Percentiles rank a stretch among this genome's conserved stretches.
These are phyloP conservation scores for Hippocampus zosterae DNA, from an alignment of 2,113 vertebrate species.

Conservation along the genomic window DNA sequence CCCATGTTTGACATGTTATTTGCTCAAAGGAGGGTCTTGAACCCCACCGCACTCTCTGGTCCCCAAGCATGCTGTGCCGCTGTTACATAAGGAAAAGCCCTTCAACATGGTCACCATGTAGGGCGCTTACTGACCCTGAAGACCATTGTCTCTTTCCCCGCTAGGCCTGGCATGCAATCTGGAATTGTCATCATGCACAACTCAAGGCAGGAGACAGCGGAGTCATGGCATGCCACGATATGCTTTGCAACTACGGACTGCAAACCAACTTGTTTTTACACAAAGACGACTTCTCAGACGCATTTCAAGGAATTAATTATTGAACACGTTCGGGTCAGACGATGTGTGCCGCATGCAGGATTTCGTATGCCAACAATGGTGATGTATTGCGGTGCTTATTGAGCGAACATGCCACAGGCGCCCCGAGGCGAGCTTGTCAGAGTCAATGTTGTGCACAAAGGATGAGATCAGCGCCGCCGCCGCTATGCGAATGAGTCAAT, in stretches of 20 bases:
- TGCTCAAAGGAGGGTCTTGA: background rate
- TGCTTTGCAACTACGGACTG: background rate
- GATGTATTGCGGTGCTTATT: constrained; percentile 14
- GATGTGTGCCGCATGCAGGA: background rate
- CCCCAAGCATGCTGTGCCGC: background rate
- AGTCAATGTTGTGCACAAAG: constrained; percentile 15
- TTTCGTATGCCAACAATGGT: constrained; percentile 15
- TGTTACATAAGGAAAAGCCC: constrained; percentile 44
- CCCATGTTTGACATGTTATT: background rate
- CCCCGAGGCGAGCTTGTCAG: constrained; percentile 33
- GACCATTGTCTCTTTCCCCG: constrained; percentile 15
- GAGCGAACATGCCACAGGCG: constrained; percentile 20
- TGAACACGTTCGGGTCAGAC: background rate
- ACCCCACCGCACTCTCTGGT: background rate
- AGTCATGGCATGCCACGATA: constrained; percentile 4
- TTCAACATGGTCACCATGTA: constrained; percentile 20
- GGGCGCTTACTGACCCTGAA: constrained; percentile 50
- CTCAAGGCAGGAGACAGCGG: constrained; percentile 24
- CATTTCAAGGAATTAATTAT: background rate
- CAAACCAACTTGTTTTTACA: background rate
- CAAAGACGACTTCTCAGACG: background rate
- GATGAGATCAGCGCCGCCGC: constrained; percentile 31
- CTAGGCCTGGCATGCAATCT: constrained; percentile 37
- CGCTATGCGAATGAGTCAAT: constrained; percentile 38
- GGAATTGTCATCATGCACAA: constrained; percentile 39